Evolutionary conservation across 2,113 vertebrate genomes (phyloP), one percentile per base, ranked within the genome.

Genomic region (Thomomys bottae): DNA sequence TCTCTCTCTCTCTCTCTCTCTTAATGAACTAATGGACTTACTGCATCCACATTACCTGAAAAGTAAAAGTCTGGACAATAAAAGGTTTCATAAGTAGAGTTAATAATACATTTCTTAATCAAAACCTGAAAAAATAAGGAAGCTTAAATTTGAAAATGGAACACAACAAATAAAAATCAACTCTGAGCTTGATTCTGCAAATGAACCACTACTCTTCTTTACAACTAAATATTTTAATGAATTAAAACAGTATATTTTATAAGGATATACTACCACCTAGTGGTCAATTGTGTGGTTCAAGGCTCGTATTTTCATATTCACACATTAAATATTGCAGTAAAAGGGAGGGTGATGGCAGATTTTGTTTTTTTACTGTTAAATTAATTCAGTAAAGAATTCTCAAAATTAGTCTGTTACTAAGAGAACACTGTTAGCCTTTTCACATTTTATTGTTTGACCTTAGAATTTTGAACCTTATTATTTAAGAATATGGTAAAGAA

Each of bases 231-330:
- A 61, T 84, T 87, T 91, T 32, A 82, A 59, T 30, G 59, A 93
- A 86, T 28, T 86, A 23, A 94, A 84, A 49, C 32, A 8, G 12
- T 68, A 10, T 68, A 24, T 91, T 86, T 82, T 34, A 38, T 34
- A 38, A 94, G 96, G 36, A n/a, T 78, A 95, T 95, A 42, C 96
- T 94, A 70, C 95, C 96, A 96, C 79, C 96, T 96, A 95, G 96
- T 93, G 96, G 95, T 77, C 79, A 23, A 61, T 78, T 9, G 5
- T 21, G 8, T 63, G 90, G 61, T 21, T 91, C 54, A 36, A 88
- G 42, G 73, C 73, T 92, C 68, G 64, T 63, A 83, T 36, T 81
- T 92, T 91, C 42, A 36, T 20, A 32, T 84, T n/a, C 1, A 30
- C 61, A 15, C 24, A 6, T 36, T 40, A 59, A 12, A 88, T 73